Conservation (phyloP, 2,888 invertebrate species). For the Blera fallax region DNA sequence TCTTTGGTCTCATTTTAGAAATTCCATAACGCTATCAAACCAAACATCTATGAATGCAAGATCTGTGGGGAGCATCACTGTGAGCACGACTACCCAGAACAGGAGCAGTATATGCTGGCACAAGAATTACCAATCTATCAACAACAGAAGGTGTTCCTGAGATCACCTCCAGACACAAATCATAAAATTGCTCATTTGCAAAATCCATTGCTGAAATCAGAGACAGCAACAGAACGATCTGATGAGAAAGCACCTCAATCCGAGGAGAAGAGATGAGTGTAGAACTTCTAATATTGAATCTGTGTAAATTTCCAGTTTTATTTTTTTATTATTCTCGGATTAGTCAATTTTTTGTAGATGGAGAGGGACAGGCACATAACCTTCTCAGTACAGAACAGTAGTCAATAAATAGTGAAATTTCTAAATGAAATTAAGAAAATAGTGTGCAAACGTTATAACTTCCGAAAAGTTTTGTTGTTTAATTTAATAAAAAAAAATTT, state of each 20-base stretch:
- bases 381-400: neutral
- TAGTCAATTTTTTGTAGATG: conserved; percentile 35
- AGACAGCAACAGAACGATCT: neutral
- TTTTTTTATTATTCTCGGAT: conserved; percentile 12
- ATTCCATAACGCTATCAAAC: conserved; percentile 88
- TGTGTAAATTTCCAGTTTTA: conserved; percentile 27
- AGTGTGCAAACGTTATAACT: conserved; percentile 1
- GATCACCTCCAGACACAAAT: conserved; percentile 18
- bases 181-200: conserved; percentile 30
- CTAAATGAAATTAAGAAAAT: conserved; percentile 8
- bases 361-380: neutral
- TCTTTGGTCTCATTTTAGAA: conserved; percentile 83
- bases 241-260: neutral
- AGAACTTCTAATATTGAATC: neutral
- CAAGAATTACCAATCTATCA: conserved; percentile 77
- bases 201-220: conserved; percentile 39
- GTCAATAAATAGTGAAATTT: conserved; percentile 16
- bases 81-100: conserved; percentile 84
- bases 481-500: conserved; percentile 45
- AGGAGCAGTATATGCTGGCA: conserved; percentile 82
- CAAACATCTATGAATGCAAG: conserved; percentile 89
- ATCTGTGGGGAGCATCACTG: conserved; percentile 90
- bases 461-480: conserved; percentile 44
- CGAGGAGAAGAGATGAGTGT: conserved; percentile 30
- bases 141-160: conserved; percentile 45